Evolutionary conservation across 1,140 invertebrate genomes (phyloP).

Genomic region (Ericerus pela): DNA sequence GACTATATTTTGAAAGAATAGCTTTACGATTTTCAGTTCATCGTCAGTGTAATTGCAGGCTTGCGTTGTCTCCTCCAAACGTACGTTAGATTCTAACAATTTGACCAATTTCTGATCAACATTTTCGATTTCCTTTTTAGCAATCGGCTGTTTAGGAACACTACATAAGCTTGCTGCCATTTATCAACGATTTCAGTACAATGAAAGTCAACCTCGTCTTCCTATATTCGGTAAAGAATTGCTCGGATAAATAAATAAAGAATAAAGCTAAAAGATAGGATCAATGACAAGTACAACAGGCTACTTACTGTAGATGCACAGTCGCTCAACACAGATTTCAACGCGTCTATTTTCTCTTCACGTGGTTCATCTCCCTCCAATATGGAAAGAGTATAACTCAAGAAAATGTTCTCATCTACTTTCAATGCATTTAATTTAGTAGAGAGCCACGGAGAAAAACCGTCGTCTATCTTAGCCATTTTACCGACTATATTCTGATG

Average conservation of each 20-base stretch:
- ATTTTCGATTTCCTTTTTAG: constrained; percentile 37
- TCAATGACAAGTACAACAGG: too few species aligned
- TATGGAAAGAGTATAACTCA: constrained; percentile 66
- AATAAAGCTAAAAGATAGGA: too few species aligned
- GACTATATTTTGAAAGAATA: constrained; percentile 68
- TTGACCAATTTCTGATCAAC: constrained; percentile 53
- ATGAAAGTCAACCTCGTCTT: constrained; percentile 44
- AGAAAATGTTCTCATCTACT: constrained; percentile 67
- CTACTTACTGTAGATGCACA: constrained; percentile 38
- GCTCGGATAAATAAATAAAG: too few species aligned
- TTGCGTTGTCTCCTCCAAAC: constrained; percentile 33
- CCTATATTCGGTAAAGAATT: constrained; percentile 34
- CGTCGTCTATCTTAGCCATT: neutral
- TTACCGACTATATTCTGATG: neutral
- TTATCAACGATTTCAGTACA: constrained; percentile 51
- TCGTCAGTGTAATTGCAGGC: constrained; percentile 56
- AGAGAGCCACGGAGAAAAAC: constrained; percentile 45
- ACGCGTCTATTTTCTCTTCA: constrained; percentile 70
- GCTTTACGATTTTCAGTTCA: constrained; percentile 61
- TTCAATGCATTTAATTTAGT: constrained; percentile 59
- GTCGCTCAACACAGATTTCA: constrained; percentile 56
- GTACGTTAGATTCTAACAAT: constrained; percentile 54
- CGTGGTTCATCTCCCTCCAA: constrained; percentile 60
- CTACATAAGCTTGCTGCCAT: constrained; percentile 39
- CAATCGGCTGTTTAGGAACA: constrained; percentile 27